Evolutionary conservation across 2,797 vertebrate genomes (phyloP), one percentile per base, ranked within the genome.

Genomic region (Pithecia hirsuta): DNA sequence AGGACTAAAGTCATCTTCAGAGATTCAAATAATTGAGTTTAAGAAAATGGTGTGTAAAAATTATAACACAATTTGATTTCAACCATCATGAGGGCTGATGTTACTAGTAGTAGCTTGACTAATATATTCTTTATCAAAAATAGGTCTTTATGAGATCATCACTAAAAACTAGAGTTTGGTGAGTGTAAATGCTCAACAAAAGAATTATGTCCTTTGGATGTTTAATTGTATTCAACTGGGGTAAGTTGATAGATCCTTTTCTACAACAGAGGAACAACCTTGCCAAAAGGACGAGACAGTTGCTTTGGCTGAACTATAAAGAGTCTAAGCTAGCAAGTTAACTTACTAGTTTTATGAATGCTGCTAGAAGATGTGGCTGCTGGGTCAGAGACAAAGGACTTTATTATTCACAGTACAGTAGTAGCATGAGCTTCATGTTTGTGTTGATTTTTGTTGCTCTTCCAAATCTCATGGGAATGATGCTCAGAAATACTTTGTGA

Each of bases 1-100:
- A 83, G 82, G 39, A 70, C 30, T 52, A 39, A 92, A 90, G 17
- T 61, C 59, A 20, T 87, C 7, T 83, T 87, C 39, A 64, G 59
- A 50, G 76, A 79, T 28, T 87, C 36, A 64, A 74, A 14, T 81
- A 94, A 81, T 94, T 44, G n/a, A 67, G 39, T 75, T 89, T 83
- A 75, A 93, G 44, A 87, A 96, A 84, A 75, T 64, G 9, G 46
- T 91, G 46, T 44, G 2, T 91, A 57, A 93, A 88, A 96, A 91
- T 79, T 30, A 79, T n/a, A 83, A 55, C 55, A 5, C 67, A 89
- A 59, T 67, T 70, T 88, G 78, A 67, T 67, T 67, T 67, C 64
- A 91, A 22, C 70, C 26, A 72, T 82, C 48, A 10, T 67, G 48
- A 87, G 44, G 39, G 57, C 22, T 33, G 7, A 92, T 86, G 50